Base-by-base conservation (phyloP, 1,140 invertebrate species). In the Trichonephila clavata region DNA sequence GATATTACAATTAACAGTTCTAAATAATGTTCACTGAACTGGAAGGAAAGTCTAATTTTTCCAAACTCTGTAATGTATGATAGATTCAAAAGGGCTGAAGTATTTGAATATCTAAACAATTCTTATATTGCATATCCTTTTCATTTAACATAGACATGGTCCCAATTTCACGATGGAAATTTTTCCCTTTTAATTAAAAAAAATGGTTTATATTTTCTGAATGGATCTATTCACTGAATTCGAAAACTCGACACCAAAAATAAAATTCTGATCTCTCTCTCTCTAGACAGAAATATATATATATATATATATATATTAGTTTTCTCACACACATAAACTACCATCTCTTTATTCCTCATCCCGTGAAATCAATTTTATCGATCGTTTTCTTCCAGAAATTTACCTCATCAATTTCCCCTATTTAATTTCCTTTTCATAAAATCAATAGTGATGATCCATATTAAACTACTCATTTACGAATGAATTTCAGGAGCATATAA, bases 361-460 rank as follows among this genome's bases (percentile, higher is more conserved):
- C 61, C 71, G 6, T 32, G 4, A 27, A 77, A 77, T 77, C 71
- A 77, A 77, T 77, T 77, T 77, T 77, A 77, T 77, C 27, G 71
- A 77, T 27, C 27, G 24, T 27, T 77, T 77, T 1, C 27, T 77
- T 32, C 27, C 14, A 32, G 71, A 77, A 77, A 77, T 77, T 77
- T 77, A 77, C 16, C 71, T 39, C 71, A 77, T 77, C 71, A 77
- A 77, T 77, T 77, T 77, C 18, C 32, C 32, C 24, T 39, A 77
- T 77, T 77, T 77, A 77, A 77, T 77, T 77, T 77, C 13, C 71
- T 77, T 77, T 77, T 77, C 71, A 77, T 77, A 77, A 77, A 32
- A 24, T 27, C 68, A 77, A 77, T 63, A 18, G 61, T 20, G 16
- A 63, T 18, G 61, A 63, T 77, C 71, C 24, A 20, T 39, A 77